Evolutionary conservation across 2,797 vertebrate species (phyloP), one percentile per base, ranked within the genome.

Genomic region (Pipistrellus pygmaeus): DNA sequence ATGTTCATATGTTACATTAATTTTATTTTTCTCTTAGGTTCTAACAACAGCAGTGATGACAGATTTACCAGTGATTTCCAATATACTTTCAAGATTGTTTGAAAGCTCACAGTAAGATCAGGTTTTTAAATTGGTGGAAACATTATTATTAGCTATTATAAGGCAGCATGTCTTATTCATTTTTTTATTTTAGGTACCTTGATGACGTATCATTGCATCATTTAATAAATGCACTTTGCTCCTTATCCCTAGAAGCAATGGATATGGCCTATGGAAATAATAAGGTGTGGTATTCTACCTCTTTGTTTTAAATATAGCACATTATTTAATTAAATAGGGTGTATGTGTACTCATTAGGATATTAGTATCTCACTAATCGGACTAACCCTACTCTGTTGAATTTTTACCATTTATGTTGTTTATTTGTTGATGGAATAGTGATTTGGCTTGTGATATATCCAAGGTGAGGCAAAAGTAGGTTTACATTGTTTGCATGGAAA

Each of bases 231-330:
- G 99, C 99, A 20, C 99, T 99, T 95, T 99, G 99, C 97, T 99
- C 99, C 55, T 98, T 99, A 97, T 99, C 99, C 21, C 95, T 99
- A 98, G 99, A 99, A 98, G 99, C 99, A 86, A 99, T 99, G 99
- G 99, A 99, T 97, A 99, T 99, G 99, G 99, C 99, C 78, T 99
- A 99, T 96, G 99, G 99, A 96, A 99, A 99, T 97, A 99, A 99
- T 98, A 99, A 99, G 99, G 99, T 99, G 96, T 94, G 93, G 81
- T 90, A 94, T 80, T 94, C 21, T 97, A 89, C 1, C 46, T 88
- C 80, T 95, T 46, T 77, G 13, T 90, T 90, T 93, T 93, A 94
- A 86, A 92, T 93, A 75, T 93, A 44, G 32, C 75, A 93, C 9
- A 82, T 93, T 95, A 57, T 84, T 92, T 87, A 75, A 44, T 88